Base-by-base conservation (phyloP, 2,888 invertebrate genomes). In the Pollenia labialis region DNA sequence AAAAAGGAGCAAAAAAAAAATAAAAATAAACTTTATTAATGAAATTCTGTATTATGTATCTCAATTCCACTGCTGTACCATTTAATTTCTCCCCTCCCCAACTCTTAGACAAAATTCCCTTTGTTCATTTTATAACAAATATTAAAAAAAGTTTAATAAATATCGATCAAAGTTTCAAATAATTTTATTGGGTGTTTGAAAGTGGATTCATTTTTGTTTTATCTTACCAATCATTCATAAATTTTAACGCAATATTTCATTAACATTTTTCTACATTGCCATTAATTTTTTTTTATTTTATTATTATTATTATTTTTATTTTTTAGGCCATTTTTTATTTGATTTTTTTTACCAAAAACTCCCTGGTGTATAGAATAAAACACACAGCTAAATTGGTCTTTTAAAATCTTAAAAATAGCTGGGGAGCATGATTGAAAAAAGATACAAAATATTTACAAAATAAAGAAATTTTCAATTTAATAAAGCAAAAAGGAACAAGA, bases 171-270 rank as follows among this genome's bases (percentile, higher is more conserved):
- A 23, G 46, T 10, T 48, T 64, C 16, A 46, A 18, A 64, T 64
- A 8, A 54, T 9, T 54, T 71, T 42, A 54, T 71, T 42, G 54
- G 9, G 42, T 18, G 40, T 66, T 14, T 32, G 14, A 18, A 18
- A 46, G 46, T 66, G 8, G 23, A 11, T 12, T 23, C 60, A 16
- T 42, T n/a, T 62, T 11, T 23, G 23, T 23, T 64, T 40, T 68
- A 50, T 68, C 10, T 50, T 40, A n/a, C 52, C 40, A 68, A 52
- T 68, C 50, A 50, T 32, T 68, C 40, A 50, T 52, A 68, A 52
- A 50, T 50, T 52, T 32, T 32, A 16, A 42, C n/a, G 69, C n/a
- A 32, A 69, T 69, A 69, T 40, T 69, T 69, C 23, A 69, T 69
- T 54, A 54, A 11, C 2, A 32, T 69, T 52, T 69, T 54, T 10